These are phyloP conservation scores for Axinella damicornis DNA, from an alignment of 37 sponge, comb jelly and placozoan genomes.

Conservation along the genomic window DNA sequence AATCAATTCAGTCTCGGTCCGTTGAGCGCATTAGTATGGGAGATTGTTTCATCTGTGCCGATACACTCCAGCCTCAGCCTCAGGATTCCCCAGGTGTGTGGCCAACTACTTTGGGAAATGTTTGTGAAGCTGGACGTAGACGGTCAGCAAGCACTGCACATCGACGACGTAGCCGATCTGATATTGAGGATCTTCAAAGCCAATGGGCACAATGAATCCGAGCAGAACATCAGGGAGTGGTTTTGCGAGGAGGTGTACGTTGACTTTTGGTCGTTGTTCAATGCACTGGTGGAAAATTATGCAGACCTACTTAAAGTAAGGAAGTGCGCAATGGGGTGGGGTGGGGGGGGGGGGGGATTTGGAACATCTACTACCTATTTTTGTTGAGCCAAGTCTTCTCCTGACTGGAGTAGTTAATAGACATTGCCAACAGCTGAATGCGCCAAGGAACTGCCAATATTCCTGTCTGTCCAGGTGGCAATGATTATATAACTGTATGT, in stretches of 20 bases:
- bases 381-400: too few relatives aligned
- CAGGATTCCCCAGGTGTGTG: conserved; percentile 13
- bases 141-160: conserved; percentile 5
- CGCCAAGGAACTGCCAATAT: too few relatives aligned
- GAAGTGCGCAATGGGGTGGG: too few relatives aligned
- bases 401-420: too few relatives aligned
- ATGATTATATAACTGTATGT: too few relatives aligned
- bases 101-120: conserved; percentile 57
- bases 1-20: background rate
- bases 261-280: conserved; percentile 51
- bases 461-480: background rate
- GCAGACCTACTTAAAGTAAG: background rate
- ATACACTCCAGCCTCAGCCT: background rate
- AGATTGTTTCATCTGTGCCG: conserved; percentile 5
- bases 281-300: conserved; percentile 26
- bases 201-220: conserved; percentile 20
- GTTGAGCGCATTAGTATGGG: conserved; percentile 40
- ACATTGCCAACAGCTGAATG: too few relatives aligned
- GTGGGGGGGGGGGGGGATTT: too few relatives aligned
- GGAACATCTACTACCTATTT: too few relatives aligned
- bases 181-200: conserved; percentile 32
- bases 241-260: conserved; percentile 36
- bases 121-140: conserved; percentile 54
- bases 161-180: conserved; percentile 55
- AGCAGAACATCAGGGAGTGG: conserved; percentile 53